Percentiles rank a stretch among this genome's conserved stretches.
Evolutionary conservation across 2,113 vertebrate species (phyloP).

Genomic region (Scartelaos histophorus): DNA sequence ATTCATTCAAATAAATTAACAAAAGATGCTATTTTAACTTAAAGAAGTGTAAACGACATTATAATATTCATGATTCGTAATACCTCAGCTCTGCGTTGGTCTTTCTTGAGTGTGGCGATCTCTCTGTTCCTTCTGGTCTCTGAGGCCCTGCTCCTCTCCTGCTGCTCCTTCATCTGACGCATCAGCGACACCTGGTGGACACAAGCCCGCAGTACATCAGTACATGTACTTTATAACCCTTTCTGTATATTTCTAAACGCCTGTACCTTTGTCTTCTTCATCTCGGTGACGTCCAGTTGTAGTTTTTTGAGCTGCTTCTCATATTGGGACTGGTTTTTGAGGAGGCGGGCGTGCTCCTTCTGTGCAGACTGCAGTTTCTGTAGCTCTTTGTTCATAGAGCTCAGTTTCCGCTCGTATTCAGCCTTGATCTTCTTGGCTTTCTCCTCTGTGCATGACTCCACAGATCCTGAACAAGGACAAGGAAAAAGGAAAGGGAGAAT

Average conservation of each 20-base stretch:
- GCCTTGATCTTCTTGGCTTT: constrained; percentile 92
- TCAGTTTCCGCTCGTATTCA: constrained; percentile 95
- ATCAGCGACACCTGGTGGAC: constrained; percentile 87
- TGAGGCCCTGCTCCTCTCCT: constrained; percentile 86
- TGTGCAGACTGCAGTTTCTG: constrained; percentile 94
- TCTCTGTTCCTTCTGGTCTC: constrained; percentile 92
- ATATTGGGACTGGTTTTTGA: constrained; percentile 96
- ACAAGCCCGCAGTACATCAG: background rate
- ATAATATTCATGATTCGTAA: background rate
- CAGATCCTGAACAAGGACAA: constrained; percentile 79
- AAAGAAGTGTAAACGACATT: background rate
- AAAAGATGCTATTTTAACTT: too few species aligned
- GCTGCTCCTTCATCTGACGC: constrained; percentile 99
- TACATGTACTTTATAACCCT: too few species aligned
- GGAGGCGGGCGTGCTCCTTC: constrained; percentile 91
- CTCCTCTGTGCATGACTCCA: constrained; percentile 92
- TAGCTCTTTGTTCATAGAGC: constrained; percentile 95
- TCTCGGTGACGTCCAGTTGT: constrained; percentile 93
- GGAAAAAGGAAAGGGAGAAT: background rate
- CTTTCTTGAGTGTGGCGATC: constrained; percentile 95
- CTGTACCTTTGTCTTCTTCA: constrained; percentile 98
- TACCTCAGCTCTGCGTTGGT: constrained; percentile 92
- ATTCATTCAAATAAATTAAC: too few species aligned
- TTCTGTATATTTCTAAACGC: background rate
- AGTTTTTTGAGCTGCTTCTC: constrained; percentile 96